Percentiles rank a stretch among this genome's conserved stretches.
Conservation (phyloP, 2,113 vertebrate genomes). For the Malurus elegans region DNA sequence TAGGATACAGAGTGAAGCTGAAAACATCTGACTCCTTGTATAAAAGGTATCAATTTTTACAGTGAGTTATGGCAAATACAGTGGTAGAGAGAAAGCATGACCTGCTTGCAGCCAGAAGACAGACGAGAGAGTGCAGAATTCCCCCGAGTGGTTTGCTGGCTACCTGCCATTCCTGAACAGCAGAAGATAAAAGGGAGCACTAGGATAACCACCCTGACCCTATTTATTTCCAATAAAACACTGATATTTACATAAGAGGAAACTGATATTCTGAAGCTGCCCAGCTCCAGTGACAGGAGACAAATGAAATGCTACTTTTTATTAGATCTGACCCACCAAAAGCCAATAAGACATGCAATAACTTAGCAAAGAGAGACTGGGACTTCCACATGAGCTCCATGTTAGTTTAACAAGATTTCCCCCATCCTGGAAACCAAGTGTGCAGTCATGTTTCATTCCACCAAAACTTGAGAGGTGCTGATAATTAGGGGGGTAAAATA, state of each 20-base stretch:
- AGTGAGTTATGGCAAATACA: background rate
- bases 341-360: background rate
- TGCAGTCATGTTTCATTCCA: background rate
- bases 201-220: background rate
- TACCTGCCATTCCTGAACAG: constrained; percentile 3
- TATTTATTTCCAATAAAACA: constrained; percentile 10
- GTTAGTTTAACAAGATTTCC: background rate
- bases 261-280: background rate
- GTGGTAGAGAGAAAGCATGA: background rate
- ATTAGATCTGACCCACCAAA: background rate
- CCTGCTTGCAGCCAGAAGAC: background rate
- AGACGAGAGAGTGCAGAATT: background rate
- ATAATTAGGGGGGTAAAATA: background rate
- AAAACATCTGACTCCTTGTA: background rate
- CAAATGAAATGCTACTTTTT: constrained; percentile 28
- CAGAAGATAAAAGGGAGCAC: background rate
- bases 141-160: background rate
- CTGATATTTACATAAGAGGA: background rate
- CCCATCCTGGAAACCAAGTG: background rate
- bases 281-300: background rate
- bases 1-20: background rate
- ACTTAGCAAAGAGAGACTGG: background rate
- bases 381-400: background rate
- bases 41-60: constrained; percentile 4
- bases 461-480: background rate